Base-by-base conservation (phyloP, 1,140 invertebrate species). In the Maconellicoccus hirsutus region DNA sequence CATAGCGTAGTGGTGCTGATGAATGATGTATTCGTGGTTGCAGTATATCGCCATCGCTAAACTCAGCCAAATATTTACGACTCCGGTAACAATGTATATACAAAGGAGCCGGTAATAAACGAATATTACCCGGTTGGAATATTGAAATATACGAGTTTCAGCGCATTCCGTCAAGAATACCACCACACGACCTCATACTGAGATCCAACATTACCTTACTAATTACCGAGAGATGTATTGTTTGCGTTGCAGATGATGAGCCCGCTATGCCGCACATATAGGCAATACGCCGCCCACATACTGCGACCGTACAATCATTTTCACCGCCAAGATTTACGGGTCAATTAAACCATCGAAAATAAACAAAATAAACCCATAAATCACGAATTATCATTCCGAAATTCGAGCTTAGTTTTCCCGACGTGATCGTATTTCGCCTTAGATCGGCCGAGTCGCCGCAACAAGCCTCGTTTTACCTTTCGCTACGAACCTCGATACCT, bases 321-420 rank as follows among this genome's bases (percentile, higher is more conserved):
- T 59, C 25, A 25, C 21, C 61, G 21, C 19, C 22, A 66, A 66
- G 61, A 66, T 66, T 66, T 66, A 66, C 61, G 61, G 61, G 8
- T 66, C 61, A 66, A 66, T 66, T 66, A 66, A 66, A 66, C 61
- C 10, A 52, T 52, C 42, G 42, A 52, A 52, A 52, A 52, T 52
- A 52, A 52, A 52, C 42, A 52, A 52, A 52, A 52, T 52, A 52
- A 52, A 52, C 42, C 42, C 6, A 52, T 52, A 52, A 52, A 52
- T 52, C 42, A 52, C 42, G 42, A 52, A 52, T 52, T 52, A 52
- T 52, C 42, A 19, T 14, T 16, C 42, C 42, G 42, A 52, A 52
- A 52, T 52, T 16, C 33, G 6, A 38, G 14, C 42, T 19, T 14
- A 19, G 6, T 16, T 52, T 16, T 52, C n/a, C 6, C 6, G 42